Base-by-base conservation (phyloP, 1,140 invertebrate species). In the Cardiocondyla obscurior region DNA sequence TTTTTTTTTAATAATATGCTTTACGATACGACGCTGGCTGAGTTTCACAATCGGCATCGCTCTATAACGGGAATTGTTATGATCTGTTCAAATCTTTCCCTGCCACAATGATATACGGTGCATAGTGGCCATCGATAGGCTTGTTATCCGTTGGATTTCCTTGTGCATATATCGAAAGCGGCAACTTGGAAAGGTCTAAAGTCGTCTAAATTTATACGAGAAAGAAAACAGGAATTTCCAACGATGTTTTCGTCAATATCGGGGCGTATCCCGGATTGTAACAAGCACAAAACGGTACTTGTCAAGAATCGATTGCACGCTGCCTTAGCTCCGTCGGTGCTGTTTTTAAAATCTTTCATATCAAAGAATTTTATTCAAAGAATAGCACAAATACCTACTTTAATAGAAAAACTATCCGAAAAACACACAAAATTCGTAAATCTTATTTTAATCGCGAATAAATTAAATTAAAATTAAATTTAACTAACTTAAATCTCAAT, bases 31-130 rank as follows among this genome's bases (percentile, higher is more conserved):
- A 89, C 4, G 44, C 77, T 28, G 83, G 36, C 51, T 53, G 70
- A 58, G 51, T 88, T 88, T 85, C 81, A 72, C 46, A 57, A 70
- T 82, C 62, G 79, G 39, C 51, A 85, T 76, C 60, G 58, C 33
- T 14, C 58, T 33, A 22, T 82, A 85, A 85, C 57, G 62, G 62
- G 36, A 69, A 87, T 69, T 79, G 82, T 87, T 87, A 82, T 64
- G 83, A 82, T 81, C 79, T 82, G 60, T 58, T 65, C 85, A 57
- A 85, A 69, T 79, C 77, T 53, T 49, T 65, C 42, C 14, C 53
- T 42, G 53, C 73, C 42, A 12, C 72, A 44, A 77, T 84, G 79
- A 79, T 84, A 39, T 69, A 60, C 82, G 39, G 46, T 3, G 22
- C 36, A 3, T 33, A 36, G 25, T 57, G 72, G 3, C 67, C 60